These are phyloP conservation scores for Paracentrotus lividus DNA, from an alignment of 53 echinoderm and acorn worm genomes.

Conservation along the genomic window DNA sequence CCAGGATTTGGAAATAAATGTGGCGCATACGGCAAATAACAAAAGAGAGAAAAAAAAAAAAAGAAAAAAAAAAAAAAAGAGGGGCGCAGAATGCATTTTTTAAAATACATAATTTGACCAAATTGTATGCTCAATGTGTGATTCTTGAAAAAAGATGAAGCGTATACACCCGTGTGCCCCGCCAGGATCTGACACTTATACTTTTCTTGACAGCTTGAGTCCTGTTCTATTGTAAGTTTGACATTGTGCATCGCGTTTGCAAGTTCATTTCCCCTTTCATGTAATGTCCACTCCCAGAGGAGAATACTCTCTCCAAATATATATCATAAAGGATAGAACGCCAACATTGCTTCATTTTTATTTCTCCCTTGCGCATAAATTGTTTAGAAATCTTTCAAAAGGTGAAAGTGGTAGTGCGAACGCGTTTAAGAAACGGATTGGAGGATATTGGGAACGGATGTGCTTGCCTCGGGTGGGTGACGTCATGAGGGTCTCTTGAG, in stretches of 20 bases:
- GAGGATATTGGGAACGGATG: constrained; percentile 44
- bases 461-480: constrained; percentile 12
- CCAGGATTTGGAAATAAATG: too few species aligned
- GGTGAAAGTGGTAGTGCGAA: not conserved
- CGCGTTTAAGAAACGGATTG: not conserved
- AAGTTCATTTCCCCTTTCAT: not conserved
- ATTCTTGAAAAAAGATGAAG: too few species aligned
- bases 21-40: too few species aligned
- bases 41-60: too few species aligned
- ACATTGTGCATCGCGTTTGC: not conserved
- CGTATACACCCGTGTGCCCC: too few species aligned
- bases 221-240: not conserved
- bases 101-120: too few species aligned
- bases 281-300: not conserved
- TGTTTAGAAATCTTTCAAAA: too few species aligned
- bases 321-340: not conserved
- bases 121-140: too few species aligned
- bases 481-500: not conserved
- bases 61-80: too few species aligned
- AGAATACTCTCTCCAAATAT: not conserved
- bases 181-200: too few species aligned
- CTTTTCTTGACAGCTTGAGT: too few species aligned
- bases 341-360: not conserved
- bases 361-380: not conserved
- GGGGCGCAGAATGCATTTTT: too few species aligned